Percentiles rank a stretch among this genome's conserved stretches.
Evolutionary conservation across 2,113 vertebrate genomes (phyloP).

Genomic region (Cervus canadensis): DNA sequence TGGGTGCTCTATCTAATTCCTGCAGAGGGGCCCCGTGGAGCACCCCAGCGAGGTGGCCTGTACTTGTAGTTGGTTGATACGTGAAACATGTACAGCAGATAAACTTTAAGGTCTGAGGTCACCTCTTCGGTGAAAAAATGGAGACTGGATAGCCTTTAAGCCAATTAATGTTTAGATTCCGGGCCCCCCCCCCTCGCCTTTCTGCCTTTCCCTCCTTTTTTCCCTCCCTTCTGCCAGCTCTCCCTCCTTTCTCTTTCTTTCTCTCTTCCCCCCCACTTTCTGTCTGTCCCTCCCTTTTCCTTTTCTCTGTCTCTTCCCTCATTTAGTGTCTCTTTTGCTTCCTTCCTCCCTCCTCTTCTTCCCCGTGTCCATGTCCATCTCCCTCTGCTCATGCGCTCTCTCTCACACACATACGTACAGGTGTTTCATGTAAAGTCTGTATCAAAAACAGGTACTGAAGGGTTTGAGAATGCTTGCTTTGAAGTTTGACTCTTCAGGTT

Average conservation of each 20-base stretch:
- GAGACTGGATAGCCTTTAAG: neutral
- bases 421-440: neutral
- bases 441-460: neutral
- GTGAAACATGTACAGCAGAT: neutral
- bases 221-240: neutral
- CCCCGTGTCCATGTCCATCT: neutral
- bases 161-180: neutral
- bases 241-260: neutral
- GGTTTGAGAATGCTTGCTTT: neutral
- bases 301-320: neutral
- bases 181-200: too few species aligned
- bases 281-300: neutral
- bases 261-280: too few species aligned
- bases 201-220: neutral
- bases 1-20: neutral
- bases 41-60: neutral
- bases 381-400: neutral
- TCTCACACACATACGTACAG: neutral
- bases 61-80: neutral
- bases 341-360: neutral
- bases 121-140: neutral
- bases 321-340: neutral
- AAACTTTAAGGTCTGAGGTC: slow-evolving; percentile 11
- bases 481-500: neutral
- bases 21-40: neutral